These are phyloP conservation scores for Trialeurodes vaporariorum DNA, from an alignment of 1,140 invertebrate species.

Conservation along the genomic window DNA sequence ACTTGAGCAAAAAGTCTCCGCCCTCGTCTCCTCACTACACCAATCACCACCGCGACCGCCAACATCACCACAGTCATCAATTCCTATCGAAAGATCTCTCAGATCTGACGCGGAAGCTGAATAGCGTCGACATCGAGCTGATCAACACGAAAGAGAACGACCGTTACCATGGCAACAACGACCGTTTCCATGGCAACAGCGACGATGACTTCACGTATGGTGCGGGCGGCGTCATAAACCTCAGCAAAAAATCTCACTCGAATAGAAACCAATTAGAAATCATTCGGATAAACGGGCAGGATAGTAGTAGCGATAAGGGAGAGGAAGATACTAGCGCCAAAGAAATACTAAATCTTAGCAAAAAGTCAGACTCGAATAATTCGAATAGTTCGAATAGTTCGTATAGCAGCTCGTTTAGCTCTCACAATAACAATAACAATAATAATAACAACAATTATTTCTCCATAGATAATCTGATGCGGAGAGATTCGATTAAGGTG, in stretches of 20 bases:
- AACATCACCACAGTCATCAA: too few species aligned
- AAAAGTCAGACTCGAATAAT: not conserved
- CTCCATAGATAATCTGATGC: not conserved
- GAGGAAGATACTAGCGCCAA: too few species aligned
- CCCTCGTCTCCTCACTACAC: too few species aligned
- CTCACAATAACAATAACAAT: too few species aligned
- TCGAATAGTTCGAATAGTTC: too few species aligned
- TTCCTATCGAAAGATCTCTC: not conserved
- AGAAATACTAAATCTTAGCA: not conserved
- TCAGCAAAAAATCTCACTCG: not conserved
- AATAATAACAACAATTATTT: too few species aligned
- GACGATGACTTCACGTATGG: too few species aligned
- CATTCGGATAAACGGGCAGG: not conserved
- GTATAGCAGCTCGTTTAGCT: too few species aligned
- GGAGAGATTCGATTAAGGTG: not conserved
- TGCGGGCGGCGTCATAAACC: not conserved
- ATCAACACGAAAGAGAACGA: not conserved
- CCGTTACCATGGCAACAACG: not conserved
- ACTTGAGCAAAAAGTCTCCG: not conserved
- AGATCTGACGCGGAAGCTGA: not conserved
- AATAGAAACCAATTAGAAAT: not conserved
- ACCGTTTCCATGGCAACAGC: not conserved
- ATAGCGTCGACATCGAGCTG: not conserved
- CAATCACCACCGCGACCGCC: too few species aligned
- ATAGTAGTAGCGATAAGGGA: too few species aligned